phyloP scores from a whole-genome alignment of 1,140 invertebrate genomes.

The Ostrea denselamellosa region DNA sequence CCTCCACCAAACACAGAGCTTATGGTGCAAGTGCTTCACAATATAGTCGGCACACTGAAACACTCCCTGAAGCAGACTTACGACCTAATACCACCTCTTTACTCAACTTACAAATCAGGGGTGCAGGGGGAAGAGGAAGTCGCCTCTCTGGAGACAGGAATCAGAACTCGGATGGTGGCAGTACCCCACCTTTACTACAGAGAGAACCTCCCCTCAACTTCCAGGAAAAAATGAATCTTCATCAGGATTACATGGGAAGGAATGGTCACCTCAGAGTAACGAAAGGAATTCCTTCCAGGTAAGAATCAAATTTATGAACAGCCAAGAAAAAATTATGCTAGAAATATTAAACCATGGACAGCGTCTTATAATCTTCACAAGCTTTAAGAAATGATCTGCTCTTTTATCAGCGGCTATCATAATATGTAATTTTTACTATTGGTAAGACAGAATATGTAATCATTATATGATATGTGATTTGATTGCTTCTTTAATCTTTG shows the following conservation, averaged over 20 bases:
- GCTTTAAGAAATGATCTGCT: background rate
- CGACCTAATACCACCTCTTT: slow-evolving; percentile 52
- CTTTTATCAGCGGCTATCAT: background rate
- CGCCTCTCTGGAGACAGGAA: slow-evolving; percentile 31
- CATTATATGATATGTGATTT: background rate
- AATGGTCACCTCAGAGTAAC: slow-evolving; percentile 60
- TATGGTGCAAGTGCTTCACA: slow-evolving; percentile 51
- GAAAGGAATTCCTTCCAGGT: slow-evolving; percentile 17
- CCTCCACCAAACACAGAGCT: slow-evolving; percentile 43
- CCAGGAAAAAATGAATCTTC: slow-evolving; percentile 60
- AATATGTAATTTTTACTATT: background rate
- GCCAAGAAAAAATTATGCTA: too few relatives aligned
- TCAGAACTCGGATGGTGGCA: slow-evolving; percentile 10
- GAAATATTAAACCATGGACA: background rate
- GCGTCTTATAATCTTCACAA: too few relatives aligned
- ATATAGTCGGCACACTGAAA: slow-evolving; percentile 57
- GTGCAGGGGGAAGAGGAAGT: slow-evolving; percentile 44
- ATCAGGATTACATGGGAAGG: slow-evolving; percentile 69
- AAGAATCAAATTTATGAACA: background rate
- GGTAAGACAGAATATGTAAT: background rate
- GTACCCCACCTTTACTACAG: slow-evolving; percentile 44
- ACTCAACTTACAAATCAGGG: slow-evolving; percentile 42
- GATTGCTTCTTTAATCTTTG: background rate
- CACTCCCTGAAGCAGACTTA: slow-evolving; percentile 50
- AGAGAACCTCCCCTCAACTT: slow-evolving; percentile 47